These are phyloP conservation scores for Solenopsis invicta DNA, from an alignment of 1,140 invertebrate genomes.

Conservation along the genomic window DNA sequence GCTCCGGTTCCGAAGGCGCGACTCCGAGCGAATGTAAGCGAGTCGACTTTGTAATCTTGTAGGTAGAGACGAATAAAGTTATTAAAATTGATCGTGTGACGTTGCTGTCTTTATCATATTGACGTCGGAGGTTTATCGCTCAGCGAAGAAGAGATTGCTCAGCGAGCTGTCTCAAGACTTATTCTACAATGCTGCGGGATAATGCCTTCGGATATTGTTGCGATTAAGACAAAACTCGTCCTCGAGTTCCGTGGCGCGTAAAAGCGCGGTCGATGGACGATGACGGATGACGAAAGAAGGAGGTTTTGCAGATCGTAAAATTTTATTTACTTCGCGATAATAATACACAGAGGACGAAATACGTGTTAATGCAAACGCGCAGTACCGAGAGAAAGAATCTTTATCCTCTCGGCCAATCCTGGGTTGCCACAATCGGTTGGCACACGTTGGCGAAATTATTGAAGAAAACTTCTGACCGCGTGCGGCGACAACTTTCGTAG, in stretches of 20 bases:
- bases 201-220: not conserved
- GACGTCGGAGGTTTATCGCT: slow-evolving; percentile 5
- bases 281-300: not conserved
- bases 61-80: not conserved
- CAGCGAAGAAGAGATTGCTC: not conserved
- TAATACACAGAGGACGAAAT: not conserved
- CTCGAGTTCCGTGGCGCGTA: not conserved
- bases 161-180: not conserved
- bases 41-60: not conserved
- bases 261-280: not conserved
- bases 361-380: not conserved
- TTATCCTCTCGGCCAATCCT: not conserved
- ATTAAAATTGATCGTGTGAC: slow-evolving; percentile 34
- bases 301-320: not conserved
- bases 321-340: not conserved
- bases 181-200: not conserved
- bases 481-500: not conserved
- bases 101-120: not conserved
- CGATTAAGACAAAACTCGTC: not conserved
- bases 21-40: slow-evolving; percentile 9
- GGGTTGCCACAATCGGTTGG: too few relatives aligned
- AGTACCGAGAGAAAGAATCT: not conserved
- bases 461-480: not conserved
- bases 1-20: slow-evolving; percentile 41
- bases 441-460: not conserved